phyloP scores from a whole-genome alignment of 35 echinoderm and acorn worm genomes.

The Strongylocentrotus purpuratus region DNA sequence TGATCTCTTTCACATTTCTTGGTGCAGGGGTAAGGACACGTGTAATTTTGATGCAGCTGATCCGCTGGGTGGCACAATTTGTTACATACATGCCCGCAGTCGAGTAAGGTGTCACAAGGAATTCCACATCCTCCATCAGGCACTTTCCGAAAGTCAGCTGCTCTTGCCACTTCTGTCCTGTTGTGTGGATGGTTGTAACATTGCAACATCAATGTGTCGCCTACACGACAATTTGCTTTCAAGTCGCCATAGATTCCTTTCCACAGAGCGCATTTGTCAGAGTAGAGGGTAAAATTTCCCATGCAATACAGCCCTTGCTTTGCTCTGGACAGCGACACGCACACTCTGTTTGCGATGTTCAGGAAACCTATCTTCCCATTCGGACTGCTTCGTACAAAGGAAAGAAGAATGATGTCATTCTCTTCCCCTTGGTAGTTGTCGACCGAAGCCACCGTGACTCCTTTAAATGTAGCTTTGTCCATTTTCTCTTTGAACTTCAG shows the following conservation, averaged over 20 bases:
- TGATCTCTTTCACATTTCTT: constrained; percentile 33
- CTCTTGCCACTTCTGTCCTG: constrained; percentile 35
- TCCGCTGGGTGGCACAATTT: constrained; percentile 71
- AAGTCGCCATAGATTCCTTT: constrained; percentile 57
- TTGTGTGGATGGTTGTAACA: constrained; percentile 79
- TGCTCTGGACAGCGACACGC: constrained; percentile 84
- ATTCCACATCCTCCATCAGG: constrained; percentile 71
- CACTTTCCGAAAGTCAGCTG: constrained; percentile 64
- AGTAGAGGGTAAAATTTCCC: constrained; percentile 74
- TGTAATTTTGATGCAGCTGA: constrained; percentile 50
- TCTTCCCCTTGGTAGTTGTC: constrained; percentile 91
- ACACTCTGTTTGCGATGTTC: constrained; percentile 77
- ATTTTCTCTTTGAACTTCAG: constrained; percentile 59
- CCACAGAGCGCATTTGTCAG: constrained; percentile 75
- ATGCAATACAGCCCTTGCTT: constrained; percentile 90
- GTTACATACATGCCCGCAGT: constrained; percentile 78
- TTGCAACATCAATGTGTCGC: constrained; percentile 46
- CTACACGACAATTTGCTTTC: constrained; percentile 31
- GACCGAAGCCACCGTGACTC: constrained; percentile 62
- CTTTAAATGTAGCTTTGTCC: constrained; percentile 53
- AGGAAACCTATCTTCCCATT: constrained; percentile 92
- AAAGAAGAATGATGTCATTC: constrained; percentile 95
- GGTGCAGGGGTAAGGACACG: constrained; percentile 53
- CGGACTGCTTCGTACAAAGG: constrained; percentile 87
- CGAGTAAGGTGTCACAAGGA: constrained; percentile 61